Evolutionary conservation across 2,888 invertebrate species (phyloP), one percentile per base, ranked within the genome.

Genomic region (Sinhomidia bicolor): DNA sequence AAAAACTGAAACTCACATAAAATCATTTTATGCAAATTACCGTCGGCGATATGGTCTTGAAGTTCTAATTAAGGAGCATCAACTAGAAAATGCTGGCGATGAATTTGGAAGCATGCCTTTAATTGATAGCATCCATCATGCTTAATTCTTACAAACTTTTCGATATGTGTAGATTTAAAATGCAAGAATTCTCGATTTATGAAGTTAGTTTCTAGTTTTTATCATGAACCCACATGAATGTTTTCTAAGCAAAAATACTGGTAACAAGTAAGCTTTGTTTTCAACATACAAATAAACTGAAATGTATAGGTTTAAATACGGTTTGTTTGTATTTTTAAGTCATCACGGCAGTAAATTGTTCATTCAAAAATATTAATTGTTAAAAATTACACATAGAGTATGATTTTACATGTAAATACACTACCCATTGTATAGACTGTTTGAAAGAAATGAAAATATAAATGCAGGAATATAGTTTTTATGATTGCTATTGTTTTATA

Each of bases 1-100:
- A 80, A 99, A 99, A 94, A 98, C 97, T 0, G 99, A 98, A 94
- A 96, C 96, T 78, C 98, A 99, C 93, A 95, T 99, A 68, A 96
- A 98, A 91, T 96, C 96, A 76, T 99, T 99, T 94, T 99, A 97
- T 94, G 95, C 97, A 9, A 98, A 97, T 93, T 97, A 99, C 94
- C 96, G 98, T 74, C 96, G 97, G 92, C 96, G 97, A 86, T 98
- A 97, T 94, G 97, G 97, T 94, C 94, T 99, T 91, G 98, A 99
- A 93, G 95, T 95, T 20, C 96, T 97, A 51, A 94, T 98, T 54
- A 57, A 85, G 51, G 89, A 89, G 54, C 85, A 89, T 36, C 80
- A 89, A 36, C 47, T 86, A 20, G 89, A 89, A 78, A 85, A 89
- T 47, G 85, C 51, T 29, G 81, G 76, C 9, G 89, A 81, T 26